Conservation (phyloP, 92 coral and sea anemone genomes). For the Hydrozoanthus gracilis region DNA sequence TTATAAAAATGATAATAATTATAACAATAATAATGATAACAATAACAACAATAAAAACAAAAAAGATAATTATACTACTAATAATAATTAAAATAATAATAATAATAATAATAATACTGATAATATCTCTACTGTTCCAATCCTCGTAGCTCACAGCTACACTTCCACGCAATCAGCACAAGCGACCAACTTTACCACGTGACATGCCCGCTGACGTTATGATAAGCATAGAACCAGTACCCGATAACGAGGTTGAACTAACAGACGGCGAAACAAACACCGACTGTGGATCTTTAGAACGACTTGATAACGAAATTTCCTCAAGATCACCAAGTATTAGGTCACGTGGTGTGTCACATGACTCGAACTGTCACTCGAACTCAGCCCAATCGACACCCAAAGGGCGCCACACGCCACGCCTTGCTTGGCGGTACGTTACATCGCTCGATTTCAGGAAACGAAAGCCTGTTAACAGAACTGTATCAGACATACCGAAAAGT, state of each 20-base stretch:
- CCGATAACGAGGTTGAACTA: slow-evolving; percentile 57
- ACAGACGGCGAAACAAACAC: slow-evolving; percentile 57
- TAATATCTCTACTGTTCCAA: neutral
- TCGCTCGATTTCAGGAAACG: slow-evolving; percentile 53
- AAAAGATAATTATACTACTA: too few species aligned
- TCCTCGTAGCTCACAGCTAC: slow-evolving; percentile 29
- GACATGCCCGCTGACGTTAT: slow-evolving; percentile 62
- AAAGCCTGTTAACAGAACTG: slow-evolving; percentile 74
- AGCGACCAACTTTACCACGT: slow-evolving; percentile 42
- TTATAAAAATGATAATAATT: too few species aligned
- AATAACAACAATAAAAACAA: too few species aligned
- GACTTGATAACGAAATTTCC: slow-evolving; percentile 46
- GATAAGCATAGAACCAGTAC: slow-evolving; percentile 65
- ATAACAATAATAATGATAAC: too few species aligned
- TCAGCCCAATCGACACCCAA: slow-evolving; percentile 86
- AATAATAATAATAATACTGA: too few species aligned
- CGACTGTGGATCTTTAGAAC: slow-evolving; percentile 49
- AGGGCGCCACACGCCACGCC: slow-evolving; percentile 64
- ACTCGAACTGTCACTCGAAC: slow-evolving; percentile 58
- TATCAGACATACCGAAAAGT: slow-evolving; percentile 75
- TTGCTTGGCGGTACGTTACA: slow-evolving; percentile 63
- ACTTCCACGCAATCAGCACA: slow-evolving; percentile 44
- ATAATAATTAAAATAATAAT: too few species aligned
- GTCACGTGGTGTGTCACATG: slow-evolving; percentile 56
- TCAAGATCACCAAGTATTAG: slow-evolving; percentile 36